These are phyloP conservation scores for Arctopsyche grandis DNA, from an alignment of 1,140 invertebrate genomes.

Conservation along the genomic window DNA sequence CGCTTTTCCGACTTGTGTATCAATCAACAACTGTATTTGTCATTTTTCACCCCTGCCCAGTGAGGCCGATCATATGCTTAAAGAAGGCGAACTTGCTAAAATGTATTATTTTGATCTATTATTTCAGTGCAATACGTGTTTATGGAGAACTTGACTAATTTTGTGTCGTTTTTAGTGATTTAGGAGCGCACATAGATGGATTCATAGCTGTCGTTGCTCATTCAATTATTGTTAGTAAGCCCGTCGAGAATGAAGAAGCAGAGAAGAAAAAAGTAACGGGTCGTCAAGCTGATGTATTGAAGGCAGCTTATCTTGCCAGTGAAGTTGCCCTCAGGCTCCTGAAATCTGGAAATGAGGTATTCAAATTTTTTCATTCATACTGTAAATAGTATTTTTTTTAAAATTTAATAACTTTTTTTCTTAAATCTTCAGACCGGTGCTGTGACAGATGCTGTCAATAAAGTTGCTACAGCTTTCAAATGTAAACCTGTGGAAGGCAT, in stretches of 20 bases:
- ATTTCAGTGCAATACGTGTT: neutral
- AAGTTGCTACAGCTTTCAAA: slow-evolving; percentile 90
- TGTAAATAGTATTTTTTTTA: neutral
- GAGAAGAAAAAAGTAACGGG: slow-evolving; percentile 82
- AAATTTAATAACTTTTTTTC: neutral
- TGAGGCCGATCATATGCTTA: slow-evolving; percentile 89
- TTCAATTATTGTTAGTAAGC: slow-evolving; percentile 83
- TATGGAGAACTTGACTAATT: neutral
- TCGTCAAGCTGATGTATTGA: slow-evolving; percentile 92
- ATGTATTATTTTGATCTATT: slow-evolving; percentile 75
- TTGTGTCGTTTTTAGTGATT: slow-evolving; percentile 76
- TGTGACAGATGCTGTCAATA: slow-evolving; percentile 93
- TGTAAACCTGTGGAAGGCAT: slow-evolving; percentile 99
- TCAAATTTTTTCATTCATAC: slow-evolving; percentile 49
- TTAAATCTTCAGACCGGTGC: slow-evolving; percentile 80
- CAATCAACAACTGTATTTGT: slow-evolving; percentile 99
- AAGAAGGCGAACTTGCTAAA: slow-evolving; percentile 97
- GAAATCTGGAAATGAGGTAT: slow-evolving; percentile 89
- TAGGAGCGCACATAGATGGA: slow-evolving; percentile 98
- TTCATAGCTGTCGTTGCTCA: slow-evolving; percentile 98
- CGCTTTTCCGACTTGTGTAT: slow-evolving; percentile 98
- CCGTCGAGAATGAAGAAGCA: slow-evolving; percentile 72
- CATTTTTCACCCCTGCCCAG: slow-evolving; percentile 96
- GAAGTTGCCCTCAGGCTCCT: slow-evolving; percentile 94
- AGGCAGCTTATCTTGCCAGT: slow-evolving; percentile 94